Evolutionary conservation across 2,113 vertebrate species (phyloP).

Genomic region (Colinus virginianus): DNA sequence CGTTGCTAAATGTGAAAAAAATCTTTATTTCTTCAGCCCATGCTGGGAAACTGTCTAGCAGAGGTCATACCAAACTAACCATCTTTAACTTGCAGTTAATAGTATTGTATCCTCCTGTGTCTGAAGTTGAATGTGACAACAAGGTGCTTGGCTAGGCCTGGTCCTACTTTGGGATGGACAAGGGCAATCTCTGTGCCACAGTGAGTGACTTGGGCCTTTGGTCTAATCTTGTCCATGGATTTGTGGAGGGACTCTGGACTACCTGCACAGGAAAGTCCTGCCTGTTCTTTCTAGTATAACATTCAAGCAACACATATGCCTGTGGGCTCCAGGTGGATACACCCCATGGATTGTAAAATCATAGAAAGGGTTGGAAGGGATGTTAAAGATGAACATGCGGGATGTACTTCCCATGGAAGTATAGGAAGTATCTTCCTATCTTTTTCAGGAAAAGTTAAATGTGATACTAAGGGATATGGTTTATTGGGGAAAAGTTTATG

Average conservation of each 20-base stretch:
- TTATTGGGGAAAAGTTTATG: no score
- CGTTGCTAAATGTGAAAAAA: neutral
- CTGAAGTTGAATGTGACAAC: neutral
- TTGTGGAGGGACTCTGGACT: neutral
- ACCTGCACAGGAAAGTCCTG: neutral
- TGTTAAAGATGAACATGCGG: no score
- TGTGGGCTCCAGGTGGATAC: neutral
- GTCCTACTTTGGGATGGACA: accelerated
- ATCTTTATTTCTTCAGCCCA: neutral
- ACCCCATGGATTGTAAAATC: no score
- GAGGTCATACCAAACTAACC: neutral
- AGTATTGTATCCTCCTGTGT: neutral
- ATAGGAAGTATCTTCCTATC: accelerated
- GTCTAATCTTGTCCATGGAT: neutral
- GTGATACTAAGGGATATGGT: no score
- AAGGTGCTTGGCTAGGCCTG: neutral
- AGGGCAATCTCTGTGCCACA: accelerated
- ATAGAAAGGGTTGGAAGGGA: no score
- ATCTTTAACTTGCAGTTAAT: neutral
- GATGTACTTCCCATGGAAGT: no score
- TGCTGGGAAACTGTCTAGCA: neutral
- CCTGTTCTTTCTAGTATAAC: neutral
- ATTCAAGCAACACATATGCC: accelerated
- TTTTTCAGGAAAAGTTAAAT: no score
- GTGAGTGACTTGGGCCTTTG: accelerated